Conservation (phyloP, 2,888 invertebrate species). For the Druceiella hillmani region DNA sequence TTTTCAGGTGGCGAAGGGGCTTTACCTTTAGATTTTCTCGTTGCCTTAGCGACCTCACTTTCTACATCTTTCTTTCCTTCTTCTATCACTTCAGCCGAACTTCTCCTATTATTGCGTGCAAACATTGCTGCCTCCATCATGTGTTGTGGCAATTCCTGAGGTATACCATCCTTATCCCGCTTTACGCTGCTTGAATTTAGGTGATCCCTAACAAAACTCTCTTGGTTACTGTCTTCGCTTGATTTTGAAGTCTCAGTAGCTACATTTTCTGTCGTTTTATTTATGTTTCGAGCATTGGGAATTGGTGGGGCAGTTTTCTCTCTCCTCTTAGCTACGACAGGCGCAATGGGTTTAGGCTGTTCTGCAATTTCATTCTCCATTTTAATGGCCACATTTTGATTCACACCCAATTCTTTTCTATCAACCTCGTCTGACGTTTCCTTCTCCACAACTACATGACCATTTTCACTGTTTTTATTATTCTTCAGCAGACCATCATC, state of each 20-base stretch:
- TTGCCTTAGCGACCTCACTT: conserved; percentile 34
- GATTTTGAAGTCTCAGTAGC: no score
- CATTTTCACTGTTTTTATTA: conserved; percentile 44
- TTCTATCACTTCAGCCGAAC: conserved; percentile 35
- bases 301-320: conserved; percentile 48
- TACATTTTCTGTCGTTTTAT: conserved; percentile 39
- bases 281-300: conserved; percentile 42
- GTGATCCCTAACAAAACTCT: conserved; percentile 41
- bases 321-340: conserved; percentile 49
- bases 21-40: conserved; percentile 64
- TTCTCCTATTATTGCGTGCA: conserved; percentile 62
- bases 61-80: conserved; percentile 33
- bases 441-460: conserved; percentile 34
- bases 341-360: conserved; percentile 35
- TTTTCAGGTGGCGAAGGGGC: conserved; percentile 64
- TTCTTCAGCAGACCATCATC: conserved; percentile 45
- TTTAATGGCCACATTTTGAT: conserved; percentile 32
- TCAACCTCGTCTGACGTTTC: conserved; percentile 39
- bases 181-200: conserved; percentile 55
- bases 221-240: conserved; percentile 32
- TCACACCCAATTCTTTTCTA: conserved; percentile 37
- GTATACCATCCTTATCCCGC: conserved; percentile 55
- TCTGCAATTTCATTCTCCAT: conserved; percentile 47
- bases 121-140: conserved; percentile 69
- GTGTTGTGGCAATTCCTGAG: conserved; percentile 65